Evolutionary conservation across 2,888 invertebrate genomes (phyloP), one percentile per base, ranked within the genome.

Genomic region (Cosmopolites sordidus): DNA sequence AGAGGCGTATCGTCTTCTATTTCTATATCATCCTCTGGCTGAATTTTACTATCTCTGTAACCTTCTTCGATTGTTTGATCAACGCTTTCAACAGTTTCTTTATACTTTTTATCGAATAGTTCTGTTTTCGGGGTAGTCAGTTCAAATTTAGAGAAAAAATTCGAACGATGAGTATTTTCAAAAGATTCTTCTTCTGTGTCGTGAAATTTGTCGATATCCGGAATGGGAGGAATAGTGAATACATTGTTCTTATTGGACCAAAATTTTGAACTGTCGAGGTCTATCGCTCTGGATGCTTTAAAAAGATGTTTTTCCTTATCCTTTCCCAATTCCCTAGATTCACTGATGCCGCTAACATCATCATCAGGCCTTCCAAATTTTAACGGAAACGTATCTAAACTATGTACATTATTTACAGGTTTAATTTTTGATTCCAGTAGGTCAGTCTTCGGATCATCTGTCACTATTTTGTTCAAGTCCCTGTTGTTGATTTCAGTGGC

Each of bases 101-200:
- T 71, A 62, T 72, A 78, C 61, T 77, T 79, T 60, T 77, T 73
- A 63, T 81, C 81, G 58, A 81, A 81, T 58, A 74, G 75, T 48
- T 76, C 74, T 46, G 77, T 75, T 65, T 73, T 76, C 11, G 80
- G 79, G n/a, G 81, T 81, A 8, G 81, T 81, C 30, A 79, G 63
- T 14, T 66, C 65, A 9, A 60, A 48, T 2, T 22, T 58, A 42
- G 15, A 48, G 16, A 16, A 41, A 47, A 41, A 46, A 44, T 39
- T 54, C 38, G 37, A 56, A 57, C 47, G 54, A 6, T 43, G 44
- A 12, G 48, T 43, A 6, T 2, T 47, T 12, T 48, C 33, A n/a
- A 54, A 46, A 11, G 43, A 5, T 16, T 48, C 45, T 3, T 59
- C 54, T 8, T 43, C 43, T 1, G 49, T 52, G 5, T 52, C 50